Evolutionary conservation across 2,797 vertebrate species (phyloP).

Genomic region (Hypotaenidia okinawae): DNA sequence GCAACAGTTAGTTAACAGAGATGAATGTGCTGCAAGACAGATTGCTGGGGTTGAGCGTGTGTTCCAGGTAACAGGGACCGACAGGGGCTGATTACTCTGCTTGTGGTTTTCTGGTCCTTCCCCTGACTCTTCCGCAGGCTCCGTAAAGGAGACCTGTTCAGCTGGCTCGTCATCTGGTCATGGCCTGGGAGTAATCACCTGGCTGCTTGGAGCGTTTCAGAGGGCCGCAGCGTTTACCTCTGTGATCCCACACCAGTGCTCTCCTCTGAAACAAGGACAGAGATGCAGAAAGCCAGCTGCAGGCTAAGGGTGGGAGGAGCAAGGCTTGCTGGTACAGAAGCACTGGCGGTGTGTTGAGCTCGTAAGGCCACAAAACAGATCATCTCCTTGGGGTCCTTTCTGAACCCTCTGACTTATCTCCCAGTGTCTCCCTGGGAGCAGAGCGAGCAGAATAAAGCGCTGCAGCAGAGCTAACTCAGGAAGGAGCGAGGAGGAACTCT

Average conservation of each 20-base stretch:
- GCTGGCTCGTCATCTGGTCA: not conserved
- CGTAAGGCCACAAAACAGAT: not conserved
- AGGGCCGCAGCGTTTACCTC: not conserved
- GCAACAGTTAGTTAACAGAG: not conserved
- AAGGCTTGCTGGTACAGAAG: not conserved
- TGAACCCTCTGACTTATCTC: not conserved
- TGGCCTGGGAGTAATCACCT: not conserved
- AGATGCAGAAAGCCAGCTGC: not conserved
- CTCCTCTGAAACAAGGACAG: not conserved
- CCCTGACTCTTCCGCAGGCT: not conserved
- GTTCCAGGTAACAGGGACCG: not conserved
- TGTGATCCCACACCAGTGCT: not conserved
- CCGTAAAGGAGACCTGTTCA: not conserved
- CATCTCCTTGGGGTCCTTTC: not conserved
- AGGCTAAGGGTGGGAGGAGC: not conserved
- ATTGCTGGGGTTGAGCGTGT: not conserved
- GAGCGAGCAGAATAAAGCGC: not conserved
- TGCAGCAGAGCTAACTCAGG: not conserved
- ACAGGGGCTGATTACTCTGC: not conserved
- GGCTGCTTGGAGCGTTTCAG: not conserved
- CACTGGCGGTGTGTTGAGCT: fast-evolving
- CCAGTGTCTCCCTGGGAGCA: not conserved
- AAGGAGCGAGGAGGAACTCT: not conserved
- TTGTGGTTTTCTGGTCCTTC: not conserved
- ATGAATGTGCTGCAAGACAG: not conserved